phyloP scores from a whole-genome alignment of 2,888 invertebrate genomes.

The Euplexia lucipara region DNA sequence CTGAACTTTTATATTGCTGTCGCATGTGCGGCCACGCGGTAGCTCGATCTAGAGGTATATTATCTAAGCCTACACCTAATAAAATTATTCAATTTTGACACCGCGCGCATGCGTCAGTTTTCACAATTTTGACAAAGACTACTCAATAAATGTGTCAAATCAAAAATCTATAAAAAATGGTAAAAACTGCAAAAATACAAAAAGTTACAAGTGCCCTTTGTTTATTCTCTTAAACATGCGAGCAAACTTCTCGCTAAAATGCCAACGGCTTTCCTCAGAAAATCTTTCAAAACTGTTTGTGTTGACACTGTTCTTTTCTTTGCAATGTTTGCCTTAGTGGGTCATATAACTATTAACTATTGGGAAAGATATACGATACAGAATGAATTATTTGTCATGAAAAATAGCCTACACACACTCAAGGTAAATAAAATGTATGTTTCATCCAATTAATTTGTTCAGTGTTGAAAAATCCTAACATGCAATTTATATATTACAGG shows the following conservation, averaged over 20 bases:
- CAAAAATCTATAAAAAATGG: conserved; percentile 12
- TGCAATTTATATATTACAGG: conserved; percentile 68
- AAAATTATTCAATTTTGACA: not conserved
- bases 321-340: conserved; percentile 73
- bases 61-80: too few relatives aligned
- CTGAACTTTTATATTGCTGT: too few relatives aligned
- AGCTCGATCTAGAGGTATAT: too few relatives aligned
- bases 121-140: not conserved
- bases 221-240: not conserved
- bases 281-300: conserved; percentile 66
- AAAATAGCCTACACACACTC: conserved; percentile 73
- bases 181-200: not conserved
- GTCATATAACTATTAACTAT: conserved; percentile 77
- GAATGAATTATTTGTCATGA: conserved; percentile 76
- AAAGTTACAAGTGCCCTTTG: conserved; percentile 27
- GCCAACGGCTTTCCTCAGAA: conserved; percentile 62
- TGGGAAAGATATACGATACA: conserved; percentile 81
- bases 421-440: conserved; percentile 71
- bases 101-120: not conserved
- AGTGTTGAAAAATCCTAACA: not conserved
- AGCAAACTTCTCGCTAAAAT: conserved; percentile 59
- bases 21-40: too few relatives aligned
- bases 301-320: conserved; percentile 76
- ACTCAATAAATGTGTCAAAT: conserved; percentile 10
- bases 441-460: not conserved